Conservation (phyloP, 2,888 invertebrate species). For the Mythimna loreyi region DNA sequence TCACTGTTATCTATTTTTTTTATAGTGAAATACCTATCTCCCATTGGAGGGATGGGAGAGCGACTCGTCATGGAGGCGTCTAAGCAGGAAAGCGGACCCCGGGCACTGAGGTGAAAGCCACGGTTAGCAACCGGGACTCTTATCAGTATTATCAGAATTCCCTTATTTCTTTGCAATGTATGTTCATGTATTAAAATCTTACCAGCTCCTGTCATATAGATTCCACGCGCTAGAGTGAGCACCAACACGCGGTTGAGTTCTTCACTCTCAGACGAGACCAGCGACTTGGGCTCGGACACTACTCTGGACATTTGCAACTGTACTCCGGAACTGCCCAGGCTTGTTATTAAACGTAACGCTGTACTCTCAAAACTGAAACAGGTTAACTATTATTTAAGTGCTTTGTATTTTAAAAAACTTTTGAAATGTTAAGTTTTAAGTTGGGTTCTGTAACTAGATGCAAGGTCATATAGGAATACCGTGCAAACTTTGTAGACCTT, state of each 20-base stretch:
- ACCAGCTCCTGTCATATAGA: constrained; percentile 97
- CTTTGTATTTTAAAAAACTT: background rate
- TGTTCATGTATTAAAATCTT: constrained; percentile 37
- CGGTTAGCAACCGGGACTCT: no score
- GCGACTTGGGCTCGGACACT: constrained; percentile 97
- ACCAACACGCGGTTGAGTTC: constrained; percentile 98
- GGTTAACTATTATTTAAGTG: background rate
- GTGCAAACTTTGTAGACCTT: background rate
- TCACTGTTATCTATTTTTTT: no score
- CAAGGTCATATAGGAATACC: background rate
- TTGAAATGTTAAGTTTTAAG: background rate
- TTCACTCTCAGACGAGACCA: constrained; percentile 98
- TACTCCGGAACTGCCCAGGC: constrained; percentile 98
- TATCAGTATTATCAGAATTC: background rate
- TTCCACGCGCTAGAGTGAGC: constrained; percentile 97
- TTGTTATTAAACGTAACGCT: constrained; percentile 96
- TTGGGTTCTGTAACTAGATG: background rate
- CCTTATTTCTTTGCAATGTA: no score
- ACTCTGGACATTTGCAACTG: constrained; percentile 98
- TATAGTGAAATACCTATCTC: no score
- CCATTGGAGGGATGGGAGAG: no score
- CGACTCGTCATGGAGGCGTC: no score
- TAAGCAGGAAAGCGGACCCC: no score
- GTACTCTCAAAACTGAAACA: constrained; percentile 95
- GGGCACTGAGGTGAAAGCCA: no score